These are phyloP conservation scores for Malthinus flaveolus DNA, from an alignment of 2,888 invertebrate species.

Conservation along the genomic window DNA sequence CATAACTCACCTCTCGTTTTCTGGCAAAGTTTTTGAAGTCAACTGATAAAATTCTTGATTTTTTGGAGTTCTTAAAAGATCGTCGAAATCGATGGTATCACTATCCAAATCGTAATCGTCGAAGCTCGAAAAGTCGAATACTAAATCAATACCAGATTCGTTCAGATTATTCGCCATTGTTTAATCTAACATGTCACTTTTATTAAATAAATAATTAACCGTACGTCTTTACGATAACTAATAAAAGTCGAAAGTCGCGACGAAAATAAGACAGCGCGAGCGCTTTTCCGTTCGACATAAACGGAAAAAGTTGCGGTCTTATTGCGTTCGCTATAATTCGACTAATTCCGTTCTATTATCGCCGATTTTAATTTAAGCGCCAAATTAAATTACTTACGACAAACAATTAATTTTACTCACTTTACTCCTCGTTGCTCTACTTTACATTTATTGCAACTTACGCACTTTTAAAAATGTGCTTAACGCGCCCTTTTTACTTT, in stretches of 20 bases:
- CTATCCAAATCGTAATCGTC: constrained; percentile 57
- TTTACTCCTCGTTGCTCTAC: too few relatives aligned
- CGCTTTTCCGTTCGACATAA: constrained; percentile 12
- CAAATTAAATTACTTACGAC: background rate
- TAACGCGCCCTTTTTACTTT: background rate
- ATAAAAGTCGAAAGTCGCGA: background rate
- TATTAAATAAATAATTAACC: constrained; percentile 13
- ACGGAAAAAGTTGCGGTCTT: constrained; percentile 10
- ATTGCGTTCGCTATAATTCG: constrained; percentile 4
- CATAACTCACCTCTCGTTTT: constrained; percentile 62
- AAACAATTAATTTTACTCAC: background rate
- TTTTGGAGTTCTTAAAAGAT: constrained; percentile 57
- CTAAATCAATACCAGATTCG: constrained; percentile 68
- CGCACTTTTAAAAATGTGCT: background rate
- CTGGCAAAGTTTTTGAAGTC: constrained; percentile 62
- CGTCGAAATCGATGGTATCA: constrained; percentile 56
- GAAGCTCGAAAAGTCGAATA: constrained; percentile 64
- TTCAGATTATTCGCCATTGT: constrained; percentile 50
- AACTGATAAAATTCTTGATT: constrained; percentile 66
- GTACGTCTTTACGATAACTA: constrained; percentile 20
- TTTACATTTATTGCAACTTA: background rate
- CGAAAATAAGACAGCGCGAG: constrained; percentile 10
- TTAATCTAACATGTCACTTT: background rate
- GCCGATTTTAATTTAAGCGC: constrained; percentile 1
- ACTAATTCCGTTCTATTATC: background rate